Conservation (phyloP, 2,113 vertebrate genomes). For the Phylloscopus trochilus region DNA sequence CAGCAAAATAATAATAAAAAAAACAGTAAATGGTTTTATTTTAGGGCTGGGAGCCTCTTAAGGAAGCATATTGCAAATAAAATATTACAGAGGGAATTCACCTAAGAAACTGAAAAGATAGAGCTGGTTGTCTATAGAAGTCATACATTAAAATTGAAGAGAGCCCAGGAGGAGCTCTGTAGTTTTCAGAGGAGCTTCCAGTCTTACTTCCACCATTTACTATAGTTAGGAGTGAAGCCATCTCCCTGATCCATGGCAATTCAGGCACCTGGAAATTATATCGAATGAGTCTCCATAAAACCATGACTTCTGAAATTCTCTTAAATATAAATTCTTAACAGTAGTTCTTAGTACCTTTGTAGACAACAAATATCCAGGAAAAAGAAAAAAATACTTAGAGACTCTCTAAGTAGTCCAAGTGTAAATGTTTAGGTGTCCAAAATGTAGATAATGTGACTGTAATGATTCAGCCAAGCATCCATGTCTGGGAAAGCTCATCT, state of each 20-base stretch:
- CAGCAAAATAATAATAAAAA: background rate
- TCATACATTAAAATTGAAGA: background rate
- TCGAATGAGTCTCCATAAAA: background rate
- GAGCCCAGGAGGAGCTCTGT: background rate
- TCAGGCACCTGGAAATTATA: background rate
- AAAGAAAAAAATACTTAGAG: background rate
- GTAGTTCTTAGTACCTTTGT: background rate
- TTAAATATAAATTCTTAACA: background rate
- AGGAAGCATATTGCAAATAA: background rate
- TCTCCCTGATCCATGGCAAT: background rate
- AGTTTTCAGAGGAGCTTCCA: background rate
- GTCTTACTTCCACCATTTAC: background rate
- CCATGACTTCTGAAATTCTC: background rate
- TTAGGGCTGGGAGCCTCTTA: background rate
- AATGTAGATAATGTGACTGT: background rate
- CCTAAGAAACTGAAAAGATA: background rate
- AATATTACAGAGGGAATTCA: background rate
- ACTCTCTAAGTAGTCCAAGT: background rate
- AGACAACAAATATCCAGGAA: background rate
- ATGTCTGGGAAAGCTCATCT: background rate
- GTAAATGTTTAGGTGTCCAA: background rate
- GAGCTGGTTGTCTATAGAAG: background rate
- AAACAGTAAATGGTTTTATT: background rate
- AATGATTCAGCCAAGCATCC: background rate
- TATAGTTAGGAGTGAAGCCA: background rate